These are phyloP conservation scores for Phrixothrix hirtus DNA, from an alignment of 2,888 invertebrate species.

Conservation along the genomic window DNA sequence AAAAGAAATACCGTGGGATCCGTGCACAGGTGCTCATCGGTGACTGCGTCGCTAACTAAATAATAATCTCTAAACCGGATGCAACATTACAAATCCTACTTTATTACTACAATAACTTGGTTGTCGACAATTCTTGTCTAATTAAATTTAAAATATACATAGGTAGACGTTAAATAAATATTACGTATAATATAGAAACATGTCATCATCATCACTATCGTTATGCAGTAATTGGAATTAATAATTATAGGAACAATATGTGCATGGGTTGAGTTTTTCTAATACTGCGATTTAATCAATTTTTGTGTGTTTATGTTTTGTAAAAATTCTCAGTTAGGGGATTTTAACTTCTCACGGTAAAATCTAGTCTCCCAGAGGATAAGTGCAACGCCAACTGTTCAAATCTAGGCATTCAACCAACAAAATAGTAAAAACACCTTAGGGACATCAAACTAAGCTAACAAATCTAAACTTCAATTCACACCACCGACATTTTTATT, in stretches of 20 bases:
- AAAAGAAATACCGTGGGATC: slow-evolving; percentile 44
- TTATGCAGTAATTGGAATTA: too few species aligned
- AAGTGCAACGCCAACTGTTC: slow-evolving; percentile 22
- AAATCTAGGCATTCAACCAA: slow-evolving; percentile 7
- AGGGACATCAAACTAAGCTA: slow-evolving; percentile 18
- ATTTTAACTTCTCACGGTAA: too few species aligned
- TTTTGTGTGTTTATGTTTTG: too few species aligned
- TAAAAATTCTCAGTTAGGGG: too few species aligned
- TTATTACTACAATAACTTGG: slow-evolving; percentile 17
- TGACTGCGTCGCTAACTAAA: slow-evolving; percentile 21
- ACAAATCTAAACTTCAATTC: too few species aligned
- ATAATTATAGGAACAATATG: too few species aligned
- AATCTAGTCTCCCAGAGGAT: too few species aligned
- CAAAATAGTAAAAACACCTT: slow-evolving; percentile 21
- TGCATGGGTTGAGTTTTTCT: too few species aligned
- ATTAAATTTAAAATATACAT: slow-evolving; percentile 17
- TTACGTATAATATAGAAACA: background rate
- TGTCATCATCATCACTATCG: too few species aligned
- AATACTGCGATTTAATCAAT: too few species aligned
- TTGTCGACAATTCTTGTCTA: slow-evolving; percentile 15
- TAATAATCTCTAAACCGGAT: slow-evolving; percentile 26
- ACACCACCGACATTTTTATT: too few species aligned
- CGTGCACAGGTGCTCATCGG: slow-evolving; percentile 42
- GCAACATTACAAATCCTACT: slow-evolving; percentile 16
- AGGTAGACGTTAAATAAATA: background rate